Evolutionary conservation across 2,113 vertebrate genomes (phyloP), one percentile per base, ranked within the genome.

Genomic region (Chloroceryle aenea): DNA sequence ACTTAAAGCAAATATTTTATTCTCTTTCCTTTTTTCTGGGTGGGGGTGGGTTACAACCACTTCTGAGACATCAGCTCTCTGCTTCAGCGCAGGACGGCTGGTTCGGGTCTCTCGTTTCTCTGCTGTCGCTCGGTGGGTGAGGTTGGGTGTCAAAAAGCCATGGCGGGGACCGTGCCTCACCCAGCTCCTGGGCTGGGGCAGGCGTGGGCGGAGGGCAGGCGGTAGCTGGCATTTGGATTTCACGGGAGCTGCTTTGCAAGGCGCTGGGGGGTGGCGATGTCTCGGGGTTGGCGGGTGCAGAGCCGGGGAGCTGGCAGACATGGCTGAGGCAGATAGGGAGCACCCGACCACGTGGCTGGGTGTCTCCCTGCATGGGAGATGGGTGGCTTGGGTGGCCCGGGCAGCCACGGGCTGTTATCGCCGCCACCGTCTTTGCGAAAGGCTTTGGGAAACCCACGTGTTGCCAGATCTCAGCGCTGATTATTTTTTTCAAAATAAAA

Each of bases 391-490:
- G 93, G 82, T 5, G 85, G 89, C 79, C 42, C 5, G 25, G 50
- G 85, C 5, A 6, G 61, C 2, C 29, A 34, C 5, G 20, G 72
- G 78, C 67, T 88, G 71, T 93, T 93, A 95, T 78, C 68, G 1
- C 89, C 10, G 10, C 96, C 78, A 6, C 52, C 4, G 77, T 30
- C 74, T 79, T 36, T 58, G 95, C 82, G 16, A 40, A 93, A 80
- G 58, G 91, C 80, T 95, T 92, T 95, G 95, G 94, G 89, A 96
- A 97, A 78, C 73, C 88, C 95, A 66, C 83, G 68, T 93, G 90
- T 29, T 77, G 88, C 94, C 94, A 87, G 93, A 95, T 95, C 95
- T 93, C 93, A 89, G 89, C 4, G 3, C 84, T 4, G 89, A 90
- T 93, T 80, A 38, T 67, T 88, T 85, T 86, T 38, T 27, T 34